phyloP scores from a whole-genome alignment of 2,888 invertebrate genomes.

The Caenorhabditis sp. region DNA sequence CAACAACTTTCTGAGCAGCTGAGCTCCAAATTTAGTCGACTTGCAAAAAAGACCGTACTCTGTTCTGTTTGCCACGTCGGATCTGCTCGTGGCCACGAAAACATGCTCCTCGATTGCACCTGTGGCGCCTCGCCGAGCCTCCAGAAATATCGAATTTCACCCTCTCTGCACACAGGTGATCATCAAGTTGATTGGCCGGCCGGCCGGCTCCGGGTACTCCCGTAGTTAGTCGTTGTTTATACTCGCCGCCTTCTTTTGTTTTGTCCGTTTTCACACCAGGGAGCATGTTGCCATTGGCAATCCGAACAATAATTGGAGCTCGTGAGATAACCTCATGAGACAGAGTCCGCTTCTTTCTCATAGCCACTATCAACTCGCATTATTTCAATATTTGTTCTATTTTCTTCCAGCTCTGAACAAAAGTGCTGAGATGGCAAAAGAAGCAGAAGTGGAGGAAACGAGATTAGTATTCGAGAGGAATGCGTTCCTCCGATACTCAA shows the following conservation, averaged over 20 bases:
- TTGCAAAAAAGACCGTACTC: neutral
- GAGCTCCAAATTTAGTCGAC: slow-evolving; percentile 2
- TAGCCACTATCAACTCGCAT: too few species aligned
- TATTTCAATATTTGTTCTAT: neutral
- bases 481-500: neutral
- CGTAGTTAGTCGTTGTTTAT: neutral
- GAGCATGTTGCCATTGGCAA: slow-evolving; percentile 37
- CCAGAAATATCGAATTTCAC: slow-evolving; percentile 50
- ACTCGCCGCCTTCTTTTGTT: neutral
- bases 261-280: neutral
- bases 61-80: neutral
- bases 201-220: too few species aligned
- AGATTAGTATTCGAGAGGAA: slow-evolving; percentile 49
- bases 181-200: slow-evolving; percentile 48
- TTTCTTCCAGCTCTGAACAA: slow-evolving; percentile 8
- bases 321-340: slow-evolving; percentile 11
- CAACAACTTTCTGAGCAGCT: slow-evolving; percentile 32
- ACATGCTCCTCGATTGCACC: slow-evolving; percentile 10
- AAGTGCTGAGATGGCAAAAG: slow-evolving; percentile 17
- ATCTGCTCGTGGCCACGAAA: too few species aligned
- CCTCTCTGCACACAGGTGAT: slow-evolving; percentile 46
- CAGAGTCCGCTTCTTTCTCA: neutral
- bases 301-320: slow-evolving; percentile 30
- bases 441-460: neutral
- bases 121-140: neutral